Conservation (phyloP, 2,888 invertebrate genomes). For the Dyspetes luteomarginatus region DNA sequence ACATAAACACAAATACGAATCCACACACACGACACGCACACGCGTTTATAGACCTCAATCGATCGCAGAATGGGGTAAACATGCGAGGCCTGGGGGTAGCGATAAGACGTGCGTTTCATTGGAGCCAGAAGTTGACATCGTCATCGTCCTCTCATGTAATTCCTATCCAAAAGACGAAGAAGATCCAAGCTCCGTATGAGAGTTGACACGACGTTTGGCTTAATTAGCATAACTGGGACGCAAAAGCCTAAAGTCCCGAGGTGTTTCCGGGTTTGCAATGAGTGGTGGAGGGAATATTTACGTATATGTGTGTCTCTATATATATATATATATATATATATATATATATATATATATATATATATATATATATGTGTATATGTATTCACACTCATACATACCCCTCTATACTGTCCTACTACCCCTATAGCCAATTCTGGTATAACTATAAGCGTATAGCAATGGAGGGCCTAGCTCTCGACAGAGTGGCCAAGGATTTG, state of each 20-base stretch:
- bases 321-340: not conserved
- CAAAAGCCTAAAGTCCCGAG: conserved; percentile 9
- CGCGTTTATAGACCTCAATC: conserved; percentile 28
- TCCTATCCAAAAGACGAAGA: conserved; percentile 43
- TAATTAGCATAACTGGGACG: conserved; percentile 60
- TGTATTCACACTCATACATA: not conserved
- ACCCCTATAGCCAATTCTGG: not conserved
- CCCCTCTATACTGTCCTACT: not conserved
- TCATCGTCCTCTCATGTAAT: conserved; percentile 17
- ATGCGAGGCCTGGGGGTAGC: conserved; percentile 38
- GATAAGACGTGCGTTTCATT: conserved; percentile 60
- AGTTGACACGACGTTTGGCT: conserved; percentile 44
- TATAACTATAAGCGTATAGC: not conserved
- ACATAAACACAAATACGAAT: no score
- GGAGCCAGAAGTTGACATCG: not conserved
- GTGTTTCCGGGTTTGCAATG: conserved; percentile 35
- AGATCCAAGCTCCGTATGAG: conserved; percentile 5
- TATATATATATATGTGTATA: not conserved
- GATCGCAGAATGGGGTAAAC: conserved; percentile 40
- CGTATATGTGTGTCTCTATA: not conserved
- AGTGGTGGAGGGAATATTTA: not conserved
- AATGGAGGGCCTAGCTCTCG: not conserved
- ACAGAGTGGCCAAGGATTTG: conserved; percentile 16
- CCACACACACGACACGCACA: not conserved
- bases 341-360: not conserved